phyloP scores from a whole-genome alignment of 2,888 invertebrate species.

The Lasioglossum calceatum region DNA sequence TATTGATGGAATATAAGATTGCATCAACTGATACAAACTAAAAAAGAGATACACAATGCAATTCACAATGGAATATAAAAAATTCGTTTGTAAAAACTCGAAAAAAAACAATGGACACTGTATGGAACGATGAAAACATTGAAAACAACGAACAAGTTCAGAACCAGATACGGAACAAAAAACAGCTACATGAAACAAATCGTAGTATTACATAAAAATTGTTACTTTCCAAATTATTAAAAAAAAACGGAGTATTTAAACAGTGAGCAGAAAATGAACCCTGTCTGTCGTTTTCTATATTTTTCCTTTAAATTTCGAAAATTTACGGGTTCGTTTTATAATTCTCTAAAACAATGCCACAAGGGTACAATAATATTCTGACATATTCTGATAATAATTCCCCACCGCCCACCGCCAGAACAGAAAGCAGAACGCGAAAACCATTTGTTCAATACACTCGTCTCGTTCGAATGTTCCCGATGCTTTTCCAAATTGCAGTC shows the following conservation, averaged over 20 bases:
- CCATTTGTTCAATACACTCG: slow-evolving; percentile 26
- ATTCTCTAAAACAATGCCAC: not conserved
- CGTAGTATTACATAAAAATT: not conserved
- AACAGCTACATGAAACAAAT: not conserved
- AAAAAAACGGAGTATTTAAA: not conserved
- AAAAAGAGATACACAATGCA: not conserved
- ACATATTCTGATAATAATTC: not conserved
- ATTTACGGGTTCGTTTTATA: not conserved
- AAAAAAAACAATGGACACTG: not conserved
- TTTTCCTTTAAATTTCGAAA: not conserved
- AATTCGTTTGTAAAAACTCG: not conserved
- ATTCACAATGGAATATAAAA: not conserved
- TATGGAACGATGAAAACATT: not conserved
- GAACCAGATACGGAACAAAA: not conserved
- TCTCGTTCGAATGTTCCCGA: slow-evolving; percentile 22
- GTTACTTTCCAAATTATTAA: not conserved
- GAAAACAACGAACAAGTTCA: not conserved
- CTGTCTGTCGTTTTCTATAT: not conserved
- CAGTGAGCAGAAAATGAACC: not conserved
- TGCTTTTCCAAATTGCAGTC: slow-evolving; percentile 46
- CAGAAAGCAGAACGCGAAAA: slow-evolving; percentile 7
- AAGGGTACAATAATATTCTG: not conserved
- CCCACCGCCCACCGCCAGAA: not conserved
- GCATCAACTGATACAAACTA: not conserved
- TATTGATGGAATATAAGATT: not conserved